Evolutionary conservation across 1,140 invertebrate genomes (phyloP).

Genomic region (Thaumetopoea pityocampa): DNA sequence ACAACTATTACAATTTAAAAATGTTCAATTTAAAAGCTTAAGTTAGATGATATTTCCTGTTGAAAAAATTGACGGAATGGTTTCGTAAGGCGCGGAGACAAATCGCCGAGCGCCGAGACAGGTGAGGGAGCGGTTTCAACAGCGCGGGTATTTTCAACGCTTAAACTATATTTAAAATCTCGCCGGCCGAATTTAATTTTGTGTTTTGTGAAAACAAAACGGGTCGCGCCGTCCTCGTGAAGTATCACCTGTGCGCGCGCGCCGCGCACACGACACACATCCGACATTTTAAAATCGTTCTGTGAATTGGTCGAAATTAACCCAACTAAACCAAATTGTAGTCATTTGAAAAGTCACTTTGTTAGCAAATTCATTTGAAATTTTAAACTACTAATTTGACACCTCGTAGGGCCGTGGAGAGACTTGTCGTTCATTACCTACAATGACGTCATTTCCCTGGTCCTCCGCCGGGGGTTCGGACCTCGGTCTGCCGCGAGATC

Average conservation of each 20-base stretch:
- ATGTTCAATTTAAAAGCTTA: constrained; percentile 9
- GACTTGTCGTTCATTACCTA: too few species aligned
- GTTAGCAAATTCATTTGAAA: constrained; percentile 26
- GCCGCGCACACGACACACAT: constrained; percentile 15
- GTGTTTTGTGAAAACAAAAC: constrained; percentile 62
- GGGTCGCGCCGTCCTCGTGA: constrained; percentile 34
- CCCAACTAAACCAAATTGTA: constrained; percentile 50
- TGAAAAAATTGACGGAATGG: constrained; percentile 8
- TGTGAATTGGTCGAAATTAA: constrained; percentile 60
- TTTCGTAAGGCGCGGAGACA: constrained; percentile 23
- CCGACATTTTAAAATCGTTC: constrained; percentile 45
- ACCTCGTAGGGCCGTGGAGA: too few species aligned
- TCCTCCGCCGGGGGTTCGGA: too few species aligned
- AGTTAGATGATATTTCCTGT: constrained; percentile 4
- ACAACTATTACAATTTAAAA: constrained; percentile 6
- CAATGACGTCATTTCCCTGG: too few species aligned
- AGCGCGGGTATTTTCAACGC: constrained; percentile 41
- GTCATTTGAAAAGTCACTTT: constrained; percentile 41
- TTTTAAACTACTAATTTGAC: too few species aligned
- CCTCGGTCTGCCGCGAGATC: too few species aligned
- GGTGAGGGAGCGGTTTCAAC: constrained; percentile 51
- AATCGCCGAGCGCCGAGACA: constrained; percentile 30
- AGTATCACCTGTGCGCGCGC: constrained; percentile 53
- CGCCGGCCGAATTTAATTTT: constrained; percentile 38
- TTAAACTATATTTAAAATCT: constrained; percentile 46